Evolutionary conservation across 2,888 invertebrate genomes (phyloP), one percentile per base, ranked within the genome.

Genomic region (Spisula solida): DNA sequence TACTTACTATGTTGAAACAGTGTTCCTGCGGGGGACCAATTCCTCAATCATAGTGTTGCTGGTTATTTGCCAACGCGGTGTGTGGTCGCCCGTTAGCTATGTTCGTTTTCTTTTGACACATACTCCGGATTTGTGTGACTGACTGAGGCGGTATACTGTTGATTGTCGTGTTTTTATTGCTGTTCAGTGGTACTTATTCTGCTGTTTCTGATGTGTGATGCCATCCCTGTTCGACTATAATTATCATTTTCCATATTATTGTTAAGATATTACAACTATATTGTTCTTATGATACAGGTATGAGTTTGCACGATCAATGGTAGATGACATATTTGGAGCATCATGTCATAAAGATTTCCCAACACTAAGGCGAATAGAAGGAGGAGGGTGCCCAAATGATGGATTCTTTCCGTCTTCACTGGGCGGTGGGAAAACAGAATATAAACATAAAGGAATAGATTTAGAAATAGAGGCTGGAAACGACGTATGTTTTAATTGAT

Each of bases 271-370:
- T 41, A 41, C 41, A 41, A 41, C 8, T 2, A 41, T 41, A 41
- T 41, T 8, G 8, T 41, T 41, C 41, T 41, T 41, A 41, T 41
- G 41, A 8, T 41, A 41, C 14, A 93, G 94, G 25, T 94, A 93
- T 78, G 89, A 91, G 48, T 85, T 84, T 79, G 94, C 93, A 2
- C 86, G 93, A 79, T 90, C 92, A 4, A 82, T 93, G n/a, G 90
- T 95, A 16, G 93, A 94, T 81, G 81, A 84, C 25, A 90, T 95
- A 66, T 95, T 95, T 90, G 95, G 95, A 51, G 93, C 94, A 8
- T 94, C 93, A 85, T 92, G 89, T n/a, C 94, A 95, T 91, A 91
- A 90, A 60, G 81, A 88, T 18, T 95, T 95, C 75, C 95, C 94
- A 14, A 88, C 90, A 34, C 89, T 60, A 14, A 83, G 81, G 5